phyloP scores from a whole-genome alignment of 2,797 vertebrate genomes.

The Nannoperca obscura region DNA sequence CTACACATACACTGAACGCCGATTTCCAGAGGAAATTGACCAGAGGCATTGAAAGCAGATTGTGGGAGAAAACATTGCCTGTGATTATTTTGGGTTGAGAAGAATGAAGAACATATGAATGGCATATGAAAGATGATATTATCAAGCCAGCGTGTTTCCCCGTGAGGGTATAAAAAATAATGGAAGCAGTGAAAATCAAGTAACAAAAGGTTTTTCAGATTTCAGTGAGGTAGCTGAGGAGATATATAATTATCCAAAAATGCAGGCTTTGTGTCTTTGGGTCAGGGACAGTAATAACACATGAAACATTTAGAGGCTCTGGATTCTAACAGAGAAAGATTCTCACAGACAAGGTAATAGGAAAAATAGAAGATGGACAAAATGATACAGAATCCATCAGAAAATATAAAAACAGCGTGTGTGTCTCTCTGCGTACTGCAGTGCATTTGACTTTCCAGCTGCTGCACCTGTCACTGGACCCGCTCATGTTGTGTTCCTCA shows the following conservation, averaged over 20 bases:
- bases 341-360: not conserved
- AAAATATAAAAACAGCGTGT: not conserved
- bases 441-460: not conserved
- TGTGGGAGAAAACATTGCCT: constrained; percentile 13
- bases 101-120: not conserved
- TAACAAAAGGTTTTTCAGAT: constrained; percentile 7
- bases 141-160: not conserved
- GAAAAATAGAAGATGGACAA: not conserved
- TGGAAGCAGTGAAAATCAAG: not conserved
- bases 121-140: constrained; percentile 15
- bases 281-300: constrained; percentile 23
- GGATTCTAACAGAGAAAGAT: constrained; percentile 3
- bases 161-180: not conserved
- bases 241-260: constrained; percentile 22
- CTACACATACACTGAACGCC: constrained; percentile 22
- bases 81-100: constrained; percentile 43
- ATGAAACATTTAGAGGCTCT: constrained; percentile 25
- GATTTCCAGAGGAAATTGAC: constrained; percentile 29
- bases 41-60: constrained; percentile 27
- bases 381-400: not conserved
- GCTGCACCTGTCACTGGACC: not conserved
- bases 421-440: not conserved
- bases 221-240: constrained; percentile 19
- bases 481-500: not conserved
- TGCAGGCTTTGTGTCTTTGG: constrained; percentile 13